Evolutionary conservation across 2,113 vertebrate species (phyloP), one percentile per base, ranked within the genome.

Genomic region (Proteles cristata): DNA sequence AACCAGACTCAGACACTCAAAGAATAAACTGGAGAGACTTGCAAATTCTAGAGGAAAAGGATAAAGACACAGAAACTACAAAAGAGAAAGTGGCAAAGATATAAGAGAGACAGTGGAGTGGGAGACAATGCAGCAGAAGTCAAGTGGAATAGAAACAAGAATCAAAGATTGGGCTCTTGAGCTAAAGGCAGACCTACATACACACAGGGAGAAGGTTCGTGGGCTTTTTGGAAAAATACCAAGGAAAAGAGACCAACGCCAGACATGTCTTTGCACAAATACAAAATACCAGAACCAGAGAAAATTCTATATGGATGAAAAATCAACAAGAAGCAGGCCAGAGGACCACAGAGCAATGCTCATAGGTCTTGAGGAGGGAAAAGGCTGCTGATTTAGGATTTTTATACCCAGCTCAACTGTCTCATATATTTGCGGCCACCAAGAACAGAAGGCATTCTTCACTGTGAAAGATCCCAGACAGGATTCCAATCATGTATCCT

Each of bases 391-490:
- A 45, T 16, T 16, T 3, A 28, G 39, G 82, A 94, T 74, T 97
- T 97, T 97, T 89, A 97, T 97, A 97, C 94, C 97, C 73, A 97
- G 66, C 91, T 95, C 93, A 61, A 94, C n/a, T 86, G 39, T 86
- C 88, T 86, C 53, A 6, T 4, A 16, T 17, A 2, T 39, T 68
- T 25, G 7, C 7, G 77, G 25, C 23, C 69, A 33, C 11, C 66
- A 43, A 45, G 63, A 95, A 91, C 48, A 43, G 50, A 85, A 81
- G 66, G 35, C 11, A 93, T 84, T 91, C 92, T 95, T 94, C 65
- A 69, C 50, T 15, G 6, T 26, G 35, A 43, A 93, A 69, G 21
- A 15, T 50, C 65, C 55, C 73, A 87, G 68, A 79, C 90, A 96
- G 88, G n/a, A 80, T 77, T 93, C 58, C 33, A 77, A 66, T 48